A percentile compares a stretch with the other conserved stretches of the same genome.
Evolutionary conservation across 2,113 vertebrate species (phyloP).

Genomic region (Corythornis vintsioides): DNA sequence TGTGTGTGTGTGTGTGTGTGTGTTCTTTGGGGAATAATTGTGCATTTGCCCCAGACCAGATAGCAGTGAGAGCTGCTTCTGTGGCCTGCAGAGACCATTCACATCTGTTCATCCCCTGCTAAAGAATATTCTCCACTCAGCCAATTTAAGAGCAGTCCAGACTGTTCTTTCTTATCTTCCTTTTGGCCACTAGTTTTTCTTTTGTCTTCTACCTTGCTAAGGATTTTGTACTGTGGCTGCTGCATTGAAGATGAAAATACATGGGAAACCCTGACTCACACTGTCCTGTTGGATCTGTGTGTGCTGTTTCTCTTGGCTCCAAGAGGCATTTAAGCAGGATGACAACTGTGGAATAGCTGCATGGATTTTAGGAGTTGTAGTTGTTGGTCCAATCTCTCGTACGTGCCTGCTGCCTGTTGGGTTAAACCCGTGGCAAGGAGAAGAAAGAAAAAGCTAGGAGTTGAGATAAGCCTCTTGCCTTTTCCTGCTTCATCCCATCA

Average conservation of each 20-base stretch:
- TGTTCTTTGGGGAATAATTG: not conserved
- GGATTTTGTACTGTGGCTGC: not conserved
- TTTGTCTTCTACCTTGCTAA: not conserved
- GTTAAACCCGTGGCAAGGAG: not conserved
- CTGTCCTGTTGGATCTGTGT: too few relatives aligned
- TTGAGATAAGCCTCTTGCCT: not conserved
- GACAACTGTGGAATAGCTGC: not conserved
- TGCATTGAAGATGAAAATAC: not conserved
- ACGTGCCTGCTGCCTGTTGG: not conserved
- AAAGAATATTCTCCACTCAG: fast-evolving
- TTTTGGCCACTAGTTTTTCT: not conserved
- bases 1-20: not conserved
- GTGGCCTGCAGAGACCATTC: not conserved
- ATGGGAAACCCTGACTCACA: not conserved
- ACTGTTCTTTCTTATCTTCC: not conserved
- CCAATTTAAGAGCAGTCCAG: not conserved
- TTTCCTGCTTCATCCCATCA: conserved; percentile 20
- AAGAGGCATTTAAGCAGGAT: not conserved
- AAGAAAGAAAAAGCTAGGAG: not conserved
- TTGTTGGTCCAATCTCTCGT: not conserved
- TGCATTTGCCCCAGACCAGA: not conserved
- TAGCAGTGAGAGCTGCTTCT: not conserved
- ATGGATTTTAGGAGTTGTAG: not conserved
- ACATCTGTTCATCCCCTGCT: not conserved
- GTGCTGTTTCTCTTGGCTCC: not conserved